A percentile compares a stretch with the other conserved stretches of the same genome.
These are phyloP conservation scores for Cebus imitator DNA, from an alignment of 2,113 vertebrate genomes.

Conservation along the genomic window DNA sequence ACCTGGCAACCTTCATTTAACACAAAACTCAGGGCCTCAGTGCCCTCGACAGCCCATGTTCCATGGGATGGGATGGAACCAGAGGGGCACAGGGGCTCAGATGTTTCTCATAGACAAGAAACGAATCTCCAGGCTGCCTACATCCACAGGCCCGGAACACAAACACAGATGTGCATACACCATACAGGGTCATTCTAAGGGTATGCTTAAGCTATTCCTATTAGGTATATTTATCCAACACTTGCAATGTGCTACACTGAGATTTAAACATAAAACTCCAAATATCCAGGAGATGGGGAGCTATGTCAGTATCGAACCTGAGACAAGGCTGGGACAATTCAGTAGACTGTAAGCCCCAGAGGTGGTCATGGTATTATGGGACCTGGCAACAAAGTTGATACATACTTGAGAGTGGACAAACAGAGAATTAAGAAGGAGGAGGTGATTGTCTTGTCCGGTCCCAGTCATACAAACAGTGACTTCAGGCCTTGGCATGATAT, in stretches of 20 bases:
- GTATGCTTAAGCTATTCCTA: no score
- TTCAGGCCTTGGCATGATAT: neutral
- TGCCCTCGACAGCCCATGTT: no score
- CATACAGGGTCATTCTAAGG: no score
- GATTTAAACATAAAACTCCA: neutral
- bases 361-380: neutral
- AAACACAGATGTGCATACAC: no score
- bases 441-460: neutral
- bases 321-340: neutral
- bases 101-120: no score
- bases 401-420: neutral
- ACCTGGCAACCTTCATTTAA: no score
- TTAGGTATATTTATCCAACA: no score
- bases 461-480: accelerated
- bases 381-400: neutral
- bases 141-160: no score
- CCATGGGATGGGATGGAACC: no score
- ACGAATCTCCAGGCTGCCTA: no score
- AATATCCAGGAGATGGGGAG: neutral
- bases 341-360: neutral
- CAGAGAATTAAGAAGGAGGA: neutral
- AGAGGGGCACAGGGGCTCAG: no score
- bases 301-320: accelerated
- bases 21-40: no score
- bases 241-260: neutral